Conservation (phyloP, 1,140 invertebrate genomes). For the Aphelenchoides besseyi region DNA sequence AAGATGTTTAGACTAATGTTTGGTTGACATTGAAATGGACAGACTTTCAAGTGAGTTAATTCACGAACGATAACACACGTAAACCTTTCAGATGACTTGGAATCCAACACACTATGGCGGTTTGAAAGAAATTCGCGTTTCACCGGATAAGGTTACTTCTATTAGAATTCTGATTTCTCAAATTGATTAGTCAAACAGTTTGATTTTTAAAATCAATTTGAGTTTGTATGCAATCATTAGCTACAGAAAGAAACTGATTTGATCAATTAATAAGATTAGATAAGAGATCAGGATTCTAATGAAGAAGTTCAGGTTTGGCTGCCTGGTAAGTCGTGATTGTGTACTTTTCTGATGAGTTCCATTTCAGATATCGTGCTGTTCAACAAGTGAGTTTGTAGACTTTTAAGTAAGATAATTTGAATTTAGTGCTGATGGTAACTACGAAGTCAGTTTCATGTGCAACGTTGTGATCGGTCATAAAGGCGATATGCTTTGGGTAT, state of each 20-base stretch:
- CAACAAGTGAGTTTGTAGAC: conserved; percentile 84
- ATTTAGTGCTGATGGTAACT: conserved; percentile 87
- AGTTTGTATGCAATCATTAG: no score
- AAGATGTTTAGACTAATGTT: conserved; percentile 27
- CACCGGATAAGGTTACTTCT: conserved; percentile 95
- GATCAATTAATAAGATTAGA: no score
- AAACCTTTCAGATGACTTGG: no score
- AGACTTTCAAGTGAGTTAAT: conserved; percentile 78
- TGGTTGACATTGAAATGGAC: conserved; percentile 73
- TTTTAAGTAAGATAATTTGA: conserved; percentile 6
- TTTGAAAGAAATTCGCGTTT: conserved; percentile 86
- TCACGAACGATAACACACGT: no score
- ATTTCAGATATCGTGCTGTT: conserved; percentile 98
- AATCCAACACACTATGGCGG: conserved; percentile 95
- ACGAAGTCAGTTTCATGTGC: conserved; percentile 92
- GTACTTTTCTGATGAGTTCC: conserved; percentile 69
- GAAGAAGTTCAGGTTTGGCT: no score
- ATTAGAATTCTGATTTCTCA: no score
- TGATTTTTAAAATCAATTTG: no score
- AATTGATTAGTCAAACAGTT: no score
- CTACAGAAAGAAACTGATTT: no score
- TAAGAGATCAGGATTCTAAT: no score
- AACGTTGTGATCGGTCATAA: conserved; percentile 85
- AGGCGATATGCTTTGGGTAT: conserved; percentile 78
- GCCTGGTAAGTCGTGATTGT: background rate